Percentiles rank a stretch among this genome's conserved stretches.
Conservation (phyloP, 2,797 vertebrate species). For the Anguilla anguilla region DNA sequence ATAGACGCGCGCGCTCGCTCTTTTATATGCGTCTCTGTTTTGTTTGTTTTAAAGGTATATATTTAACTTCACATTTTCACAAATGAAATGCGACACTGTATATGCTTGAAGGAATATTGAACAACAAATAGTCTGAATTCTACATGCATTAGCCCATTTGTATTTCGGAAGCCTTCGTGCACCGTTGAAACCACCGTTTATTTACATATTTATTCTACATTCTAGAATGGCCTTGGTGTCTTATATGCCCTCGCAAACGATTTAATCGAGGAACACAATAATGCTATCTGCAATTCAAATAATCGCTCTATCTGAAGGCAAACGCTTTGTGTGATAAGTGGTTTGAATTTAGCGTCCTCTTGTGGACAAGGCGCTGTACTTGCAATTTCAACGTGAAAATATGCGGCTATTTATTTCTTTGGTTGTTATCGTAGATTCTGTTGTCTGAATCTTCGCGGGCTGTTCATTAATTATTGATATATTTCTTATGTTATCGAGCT, state of each 20-base stretch:
- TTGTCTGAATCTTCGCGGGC: background rate
- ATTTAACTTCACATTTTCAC: background rate
- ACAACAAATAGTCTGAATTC: background rate
- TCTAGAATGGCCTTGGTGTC: background rate
- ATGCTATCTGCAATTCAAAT: background rate
- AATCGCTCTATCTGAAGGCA: background rate
- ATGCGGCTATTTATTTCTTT: background rate
- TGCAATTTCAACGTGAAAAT: background rate
- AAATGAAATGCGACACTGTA: too few relatives aligned
- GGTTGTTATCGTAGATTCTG: background rate
- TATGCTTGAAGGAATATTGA: background rate
- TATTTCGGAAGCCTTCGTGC: background rate
- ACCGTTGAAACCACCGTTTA: background rate
- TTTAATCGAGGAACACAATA: background rate
- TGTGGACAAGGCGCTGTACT: slow-evolving; percentile 22
- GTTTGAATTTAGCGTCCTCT: slow-evolving; percentile 29
- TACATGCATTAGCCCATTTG: background rate
- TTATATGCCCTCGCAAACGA: background rate
- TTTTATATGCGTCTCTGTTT: too few relatives aligned
- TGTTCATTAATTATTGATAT: background rate
- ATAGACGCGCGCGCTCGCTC: background rate
- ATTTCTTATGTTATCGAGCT: background rate
- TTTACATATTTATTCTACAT: background rate
- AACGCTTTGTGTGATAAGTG: background rate
- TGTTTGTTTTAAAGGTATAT: background rate